phyloP scores from a whole-genome alignment of 92 coral and sea anemone species.

The Paragorgia papillata region DNA sequence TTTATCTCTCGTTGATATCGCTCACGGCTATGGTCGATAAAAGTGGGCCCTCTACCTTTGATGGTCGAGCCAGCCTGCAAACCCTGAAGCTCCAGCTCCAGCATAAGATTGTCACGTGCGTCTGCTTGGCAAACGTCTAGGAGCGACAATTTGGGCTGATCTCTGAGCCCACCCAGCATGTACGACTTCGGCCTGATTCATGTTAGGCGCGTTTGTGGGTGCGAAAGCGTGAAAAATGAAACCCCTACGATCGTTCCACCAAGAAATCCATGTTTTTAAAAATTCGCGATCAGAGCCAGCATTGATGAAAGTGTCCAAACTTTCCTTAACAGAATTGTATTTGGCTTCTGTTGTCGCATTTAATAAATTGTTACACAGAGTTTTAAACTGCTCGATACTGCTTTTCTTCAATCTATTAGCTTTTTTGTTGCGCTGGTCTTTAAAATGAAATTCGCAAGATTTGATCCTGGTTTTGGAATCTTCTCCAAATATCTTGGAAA shows the following conservation, averaged over 20 bases:
- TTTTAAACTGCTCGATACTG: constrained; percentile 47
- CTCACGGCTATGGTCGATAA: constrained; percentile 15
- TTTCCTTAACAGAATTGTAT: constrained; percentile 48
- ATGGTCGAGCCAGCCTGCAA: constrained; percentile 45
- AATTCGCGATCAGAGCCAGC: constrained; percentile 42
- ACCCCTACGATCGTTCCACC: constrained; percentile 67
- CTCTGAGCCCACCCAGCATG: constrained; percentile 69
- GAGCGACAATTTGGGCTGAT: constrained; percentile 56
- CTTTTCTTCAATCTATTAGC: constrained; percentile 42
- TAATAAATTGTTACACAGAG: constrained; percentile 56
- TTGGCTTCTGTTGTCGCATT: constrained; percentile 38
- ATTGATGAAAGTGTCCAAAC: constrained; percentile 48
- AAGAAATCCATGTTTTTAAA: constrained; percentile 46
- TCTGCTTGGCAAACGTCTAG: constrained; percentile 59
- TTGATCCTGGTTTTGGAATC: constrained; percentile 16
- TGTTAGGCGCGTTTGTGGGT: constrained; percentile 42
- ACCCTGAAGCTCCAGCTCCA: constrained; percentile 55
- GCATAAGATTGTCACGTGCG: constrained; percentile 56
- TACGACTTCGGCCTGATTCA: constrained; percentile 66
- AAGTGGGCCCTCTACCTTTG: constrained; percentile 62
- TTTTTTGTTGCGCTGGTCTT: constrained; percentile 59
- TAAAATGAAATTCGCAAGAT: constrained; percentile 68
- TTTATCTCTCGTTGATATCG: too few relatives aligned
- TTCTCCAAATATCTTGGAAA: too few relatives aligned
- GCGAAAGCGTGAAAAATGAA: constrained; percentile 69